These are phyloP conservation scores for Cebidichthys violaceus DNA, from an alignment of 2,113 vertebrate species.

Conservation along the genomic window DNA sequence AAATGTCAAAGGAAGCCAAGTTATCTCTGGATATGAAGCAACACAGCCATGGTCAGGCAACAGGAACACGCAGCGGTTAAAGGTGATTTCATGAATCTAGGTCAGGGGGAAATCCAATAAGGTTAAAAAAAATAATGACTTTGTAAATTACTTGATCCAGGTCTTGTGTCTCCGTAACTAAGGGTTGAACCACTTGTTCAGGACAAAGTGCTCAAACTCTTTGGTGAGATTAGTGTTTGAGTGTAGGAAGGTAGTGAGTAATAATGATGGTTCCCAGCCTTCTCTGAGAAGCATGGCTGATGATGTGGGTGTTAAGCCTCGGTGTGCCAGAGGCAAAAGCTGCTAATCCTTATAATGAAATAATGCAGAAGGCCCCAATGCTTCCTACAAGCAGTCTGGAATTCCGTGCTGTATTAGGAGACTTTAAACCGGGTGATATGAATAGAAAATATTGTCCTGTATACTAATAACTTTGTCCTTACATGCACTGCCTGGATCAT, in stretches of 20 bases:
- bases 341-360: conserved; percentile 64
- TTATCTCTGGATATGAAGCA: conserved; percentile 8
- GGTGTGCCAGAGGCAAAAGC: conserved; percentile 45
- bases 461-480: conserved; percentile 11
- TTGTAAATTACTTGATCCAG: not conserved
- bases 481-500: not conserved
- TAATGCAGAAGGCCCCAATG: conserved; percentile 38
- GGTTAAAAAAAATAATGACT: conserved; percentile 4
- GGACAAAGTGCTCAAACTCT: not conserved
- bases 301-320: conserved; percentile 47
- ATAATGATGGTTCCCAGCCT: conserved; percentile 19
- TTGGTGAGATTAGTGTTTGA: conserved; percentile 28
- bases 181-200: not conserved
- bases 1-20: conserved; percentile 21
- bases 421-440: conserved; percentile 4
- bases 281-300: conserved; percentile 21
- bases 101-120: not conserved
- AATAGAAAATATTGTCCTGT: not conserved
- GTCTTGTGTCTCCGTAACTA: not conserved
- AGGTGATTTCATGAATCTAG: conserved; percentile 1
- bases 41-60: not conserved
- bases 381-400: conserved; percentile 34
- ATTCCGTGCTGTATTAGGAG: conserved; percentile 9
- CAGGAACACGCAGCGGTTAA: conserved; percentile 36
- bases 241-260: not conserved